Evolutionary conservation across 2,797 vertebrate species (phyloP).

Genomic region (Mus caroli): DNA sequence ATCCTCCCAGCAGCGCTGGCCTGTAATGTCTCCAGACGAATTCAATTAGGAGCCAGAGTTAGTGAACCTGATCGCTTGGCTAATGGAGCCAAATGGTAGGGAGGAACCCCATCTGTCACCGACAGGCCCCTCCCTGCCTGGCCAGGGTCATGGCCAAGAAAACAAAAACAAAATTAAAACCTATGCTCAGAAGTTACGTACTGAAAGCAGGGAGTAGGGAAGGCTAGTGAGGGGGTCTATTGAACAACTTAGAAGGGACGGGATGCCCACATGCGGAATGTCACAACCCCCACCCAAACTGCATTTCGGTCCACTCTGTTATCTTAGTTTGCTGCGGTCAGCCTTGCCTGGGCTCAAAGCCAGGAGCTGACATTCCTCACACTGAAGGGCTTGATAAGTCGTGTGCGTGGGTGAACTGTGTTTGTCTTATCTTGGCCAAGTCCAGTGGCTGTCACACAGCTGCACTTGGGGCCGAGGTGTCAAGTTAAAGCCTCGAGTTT

Average conservation of each 20-base stretch:
- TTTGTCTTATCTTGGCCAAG: constrained; percentile 42
- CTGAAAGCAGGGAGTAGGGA: fast-evolving
- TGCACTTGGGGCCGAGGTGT: constrained; percentile 14
- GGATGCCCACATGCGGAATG: fast-evolving
- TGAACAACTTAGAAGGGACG: background rate
- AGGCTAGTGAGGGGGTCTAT: background rate
- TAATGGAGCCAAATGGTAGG: constrained; percentile 82
- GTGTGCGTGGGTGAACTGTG: background rate
- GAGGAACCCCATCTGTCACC: constrained; percentile 65
- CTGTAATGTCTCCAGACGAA: constrained; percentile 77
- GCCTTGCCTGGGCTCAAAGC: background rate
- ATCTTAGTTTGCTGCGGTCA: background rate
- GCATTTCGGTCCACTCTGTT: background rate
- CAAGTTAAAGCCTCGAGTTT: constrained; percentile 25
- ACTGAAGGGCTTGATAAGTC: constrained; percentile 41
- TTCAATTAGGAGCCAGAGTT: constrained; percentile 81
- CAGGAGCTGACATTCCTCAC: constrained; percentile 45
- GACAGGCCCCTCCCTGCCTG: constrained; percentile 64
- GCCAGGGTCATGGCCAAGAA: constrained; percentile 39
- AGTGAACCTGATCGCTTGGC: constrained; percentile 71
- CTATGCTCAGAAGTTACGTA: background rate
- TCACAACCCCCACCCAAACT: background rate
- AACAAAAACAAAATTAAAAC: constrained; percentile 61
- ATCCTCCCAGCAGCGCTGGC: constrained; percentile 62
- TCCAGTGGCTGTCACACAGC: background rate